Evolutionary conservation across 2,113 vertebrate genomes (phyloP), one percentile per base, ranked within the genome.

Genomic region (Zapornia atra): DNA sequence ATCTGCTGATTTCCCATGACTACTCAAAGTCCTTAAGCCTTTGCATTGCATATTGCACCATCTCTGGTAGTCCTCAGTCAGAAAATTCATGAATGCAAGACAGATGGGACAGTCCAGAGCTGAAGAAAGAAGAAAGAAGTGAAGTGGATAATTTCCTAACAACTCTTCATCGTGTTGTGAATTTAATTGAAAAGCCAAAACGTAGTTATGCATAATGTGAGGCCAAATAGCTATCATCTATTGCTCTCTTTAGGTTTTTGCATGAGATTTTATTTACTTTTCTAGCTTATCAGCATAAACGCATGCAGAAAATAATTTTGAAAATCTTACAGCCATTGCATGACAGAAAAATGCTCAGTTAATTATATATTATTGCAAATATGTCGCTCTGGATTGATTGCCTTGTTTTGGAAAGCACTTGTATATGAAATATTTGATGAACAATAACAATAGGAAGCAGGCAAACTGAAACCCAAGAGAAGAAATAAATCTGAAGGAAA

Each of bases 231-330:
- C 82, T 93, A 82, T 83, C 64, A 66, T 84, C 56, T 80, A 63
- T 96, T 93, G 40, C 82, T 96, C 69, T 88, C 85, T 81, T 94
- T 64, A 83, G 80, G 34, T 25, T 93, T 96, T 81, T 94, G 38
- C 34, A 57, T 64, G 29, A 86, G 72, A 90, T 75, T 93, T 94
- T 93, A 86, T 95, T 96, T 96, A 90, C 79, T 95, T 96, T 95
- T 85, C 54, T 38, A 59, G 63, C 76, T 94, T 95, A 88, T 78
- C 64, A 94, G 57, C 79, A 83, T 66, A 93, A 95, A 90, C 11
- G 42, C 82, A 94, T 75, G 76, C 60, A 96, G 88, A 92, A 96
- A 93, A 95, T 88, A 82, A 82, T 77, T 96, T 82, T 90, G 40
- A 65, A 82, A 90, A 75, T 78, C 72, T 83, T 82, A 64, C 11